These are phyloP conservation scores for Chloroclystis v-ata DNA, from an alignment of 2,888 invertebrate genomes.

Conservation along the genomic window DNA sequence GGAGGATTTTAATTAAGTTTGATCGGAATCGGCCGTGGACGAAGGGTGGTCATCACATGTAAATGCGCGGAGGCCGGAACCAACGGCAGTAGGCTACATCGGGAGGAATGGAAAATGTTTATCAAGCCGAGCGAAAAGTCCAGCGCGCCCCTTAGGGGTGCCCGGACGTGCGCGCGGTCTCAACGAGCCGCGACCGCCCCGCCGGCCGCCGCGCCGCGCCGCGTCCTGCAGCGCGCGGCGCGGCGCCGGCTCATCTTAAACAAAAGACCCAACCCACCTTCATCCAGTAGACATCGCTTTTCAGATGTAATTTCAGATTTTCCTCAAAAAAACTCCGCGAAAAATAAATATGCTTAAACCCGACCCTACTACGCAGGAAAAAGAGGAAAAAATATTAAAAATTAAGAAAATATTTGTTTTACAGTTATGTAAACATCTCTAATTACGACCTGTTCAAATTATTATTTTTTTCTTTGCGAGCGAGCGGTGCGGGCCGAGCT, in stretches of 20 bases:
- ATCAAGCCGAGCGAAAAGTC: constrained; percentile 76
- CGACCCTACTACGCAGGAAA: constrained; percentile 56
- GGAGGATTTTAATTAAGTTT: constrained; percentile 53
- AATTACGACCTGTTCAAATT: constrained; percentile 77
- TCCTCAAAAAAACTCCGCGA: constrained; percentile 57
- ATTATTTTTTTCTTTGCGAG: constrained; percentile 71
- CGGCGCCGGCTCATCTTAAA: constrained; percentile 22
- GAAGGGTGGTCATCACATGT: constrained; percentile 55
- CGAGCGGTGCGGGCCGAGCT: constrained; percentile 58
- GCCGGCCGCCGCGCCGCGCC: constrained; percentile 38
- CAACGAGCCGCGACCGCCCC: constrained; percentile 67
- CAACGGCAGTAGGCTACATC: constrained; percentile 64
- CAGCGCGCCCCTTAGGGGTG: constrained; percentile 68
- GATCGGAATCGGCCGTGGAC: constrained; percentile 43
- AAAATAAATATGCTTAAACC: constrained; percentile 76
- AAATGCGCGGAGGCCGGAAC: constrained; percentile 63
- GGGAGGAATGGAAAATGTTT: constrained; percentile 76
- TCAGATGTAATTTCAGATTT: constrained; percentile 69
- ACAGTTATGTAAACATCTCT: constrained; percentile 77
- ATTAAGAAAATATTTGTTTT: constrained; percentile 77
- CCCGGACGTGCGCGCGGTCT: constrained; percentile 76
- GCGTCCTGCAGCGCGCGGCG: constrained; percentile 21
- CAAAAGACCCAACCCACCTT: constrained; percentile 17
- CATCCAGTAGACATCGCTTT: constrained; percentile 38
- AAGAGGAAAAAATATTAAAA: constrained; percentile 71